phyloP scores from a whole-genome alignment of 2,888 invertebrate genomes.

The Acronicta leporina region DNA sequence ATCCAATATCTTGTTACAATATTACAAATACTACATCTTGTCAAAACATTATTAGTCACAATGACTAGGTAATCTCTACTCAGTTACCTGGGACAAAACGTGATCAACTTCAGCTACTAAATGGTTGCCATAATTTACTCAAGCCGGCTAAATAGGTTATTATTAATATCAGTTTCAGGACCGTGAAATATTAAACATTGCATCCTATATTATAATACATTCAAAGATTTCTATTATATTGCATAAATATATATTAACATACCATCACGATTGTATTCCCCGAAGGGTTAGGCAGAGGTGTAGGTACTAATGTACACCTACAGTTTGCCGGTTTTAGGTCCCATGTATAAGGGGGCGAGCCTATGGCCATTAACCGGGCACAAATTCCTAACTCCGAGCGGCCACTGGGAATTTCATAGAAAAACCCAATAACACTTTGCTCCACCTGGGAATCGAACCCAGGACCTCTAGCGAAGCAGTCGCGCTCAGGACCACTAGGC shows the following conservation, averaged over 20 bases:
- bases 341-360: neutral
- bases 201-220: too few species aligned
- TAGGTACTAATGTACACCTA: neutral
- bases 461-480: too few species aligned
- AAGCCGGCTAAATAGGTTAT: neutral
- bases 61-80: slow-evolving; percentile 21
- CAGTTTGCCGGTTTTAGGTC: neutral
- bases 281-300: neutral
- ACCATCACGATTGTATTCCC: neutral
- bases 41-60: slow-evolving; percentile 27
- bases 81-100: slow-evolving; percentile 22
- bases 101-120: slow-evolving; percentile 31
- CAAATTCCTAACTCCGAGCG: too few species aligned
- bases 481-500: too few species aligned
- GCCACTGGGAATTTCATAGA: too few species aligned
- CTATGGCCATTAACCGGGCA: too few species aligned
- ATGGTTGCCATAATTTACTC: slow-evolving; percentile 31
- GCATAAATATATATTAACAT: neutral
- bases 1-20: too few species aligned
- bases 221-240: too few species aligned
- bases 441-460: too few species aligned
- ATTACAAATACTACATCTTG: slow-evolving; percentile 29
- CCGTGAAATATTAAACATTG: too few species aligned
- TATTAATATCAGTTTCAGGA: too few species aligned
- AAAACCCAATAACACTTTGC: too few species aligned